phyloP scores from a whole-genome alignment of 2,113 vertebrate genomes.

The Sprattus sprattus region DNA sequence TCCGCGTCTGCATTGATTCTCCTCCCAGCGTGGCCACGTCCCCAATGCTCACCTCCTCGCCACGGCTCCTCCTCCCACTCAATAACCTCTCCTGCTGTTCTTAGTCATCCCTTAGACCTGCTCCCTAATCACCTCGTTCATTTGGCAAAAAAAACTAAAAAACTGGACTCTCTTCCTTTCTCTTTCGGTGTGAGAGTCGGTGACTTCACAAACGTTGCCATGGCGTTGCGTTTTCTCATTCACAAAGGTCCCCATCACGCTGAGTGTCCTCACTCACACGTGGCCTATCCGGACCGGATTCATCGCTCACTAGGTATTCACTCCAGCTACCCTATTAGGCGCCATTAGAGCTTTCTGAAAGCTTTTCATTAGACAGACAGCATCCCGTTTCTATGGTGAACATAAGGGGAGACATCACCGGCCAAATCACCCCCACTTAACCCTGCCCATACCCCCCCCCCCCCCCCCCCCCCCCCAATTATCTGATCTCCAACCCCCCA shows the following conservation, averaged over 20 bases:
- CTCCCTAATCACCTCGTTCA: background rate
- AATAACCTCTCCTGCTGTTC: too few relatives aligned
- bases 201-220: too few relatives aligned
- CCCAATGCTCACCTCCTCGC: background rate
- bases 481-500: background rate
- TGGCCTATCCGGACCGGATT: background rate
- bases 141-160: background rate
- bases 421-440: background rate
- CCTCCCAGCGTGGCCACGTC: too few relatives aligned
- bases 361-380: background rate
- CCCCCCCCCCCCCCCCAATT: background rate
- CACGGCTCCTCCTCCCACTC: too few relatives aligned
- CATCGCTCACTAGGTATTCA: background rate
- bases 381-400: too few relatives aligned
- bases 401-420: too few relatives aligned
- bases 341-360: background rate
- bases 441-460: too few relatives aligned
- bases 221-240: background rate
- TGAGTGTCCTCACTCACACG: background rate
- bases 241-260: background rate
- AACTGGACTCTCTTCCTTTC: too few relatives aligned
- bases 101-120: background rate
- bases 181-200: background rate
- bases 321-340: background rate
- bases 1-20: background rate